phyloP scores from a whole-genome alignment of 2,113 vertebrate species.

The Phycodurus eques region DNA sequence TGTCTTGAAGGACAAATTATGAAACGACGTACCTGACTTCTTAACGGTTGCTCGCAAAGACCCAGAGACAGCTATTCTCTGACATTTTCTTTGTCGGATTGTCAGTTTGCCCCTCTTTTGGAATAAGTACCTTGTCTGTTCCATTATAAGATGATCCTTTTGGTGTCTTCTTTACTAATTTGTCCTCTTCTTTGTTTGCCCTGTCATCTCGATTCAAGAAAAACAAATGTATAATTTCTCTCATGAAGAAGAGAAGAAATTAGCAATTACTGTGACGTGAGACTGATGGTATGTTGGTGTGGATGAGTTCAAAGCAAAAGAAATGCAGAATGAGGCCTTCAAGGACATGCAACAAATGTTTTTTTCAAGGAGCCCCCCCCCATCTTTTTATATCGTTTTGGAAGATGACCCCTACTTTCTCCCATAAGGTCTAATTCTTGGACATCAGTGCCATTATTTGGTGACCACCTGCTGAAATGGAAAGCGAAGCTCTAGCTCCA shows the following conservation, averaged over 20 bases:
- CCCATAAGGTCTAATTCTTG: conserved; percentile 43
- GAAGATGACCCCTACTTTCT: conserved; percentile 49
- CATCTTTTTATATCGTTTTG: conserved; percentile 43
- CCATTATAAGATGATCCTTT: conserved; percentile 33
- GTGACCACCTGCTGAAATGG: conserved; percentile 56
- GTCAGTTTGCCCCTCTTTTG: conserved; percentile 22
- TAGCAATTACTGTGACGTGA: conserved; percentile 53
- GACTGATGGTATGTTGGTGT: conserved; percentile 38
- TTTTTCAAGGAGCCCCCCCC: conserved; percentile 32
- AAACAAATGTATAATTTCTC: conserved; percentile 58
- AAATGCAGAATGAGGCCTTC: conserved; percentile 40
- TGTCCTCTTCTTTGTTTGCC: conserved; percentile 40
- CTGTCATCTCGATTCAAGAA: conserved; percentile 49
- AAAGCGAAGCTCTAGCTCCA: conserved; percentile 50
- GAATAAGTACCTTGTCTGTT: conserved; percentile 54
- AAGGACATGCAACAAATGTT: conserved; percentile 54
- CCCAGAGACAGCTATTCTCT: conserved; percentile 26
- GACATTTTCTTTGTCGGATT: conserved; percentile 42
- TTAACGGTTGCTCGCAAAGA: conserved; percentile 26
- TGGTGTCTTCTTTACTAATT: conserved; percentile 41
- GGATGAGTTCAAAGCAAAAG: conserved; percentile 47
- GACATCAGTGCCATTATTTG: conserved; percentile 50
- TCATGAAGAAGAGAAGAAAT: conserved; percentile 45
- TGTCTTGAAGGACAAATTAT: conserved; percentile 35
- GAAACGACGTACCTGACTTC: conserved; percentile 6